These are phyloP conservation scores for Trachelus troglodyta DNA, from an alignment of 2,888 invertebrate species.

Conservation along the genomic window DNA sequence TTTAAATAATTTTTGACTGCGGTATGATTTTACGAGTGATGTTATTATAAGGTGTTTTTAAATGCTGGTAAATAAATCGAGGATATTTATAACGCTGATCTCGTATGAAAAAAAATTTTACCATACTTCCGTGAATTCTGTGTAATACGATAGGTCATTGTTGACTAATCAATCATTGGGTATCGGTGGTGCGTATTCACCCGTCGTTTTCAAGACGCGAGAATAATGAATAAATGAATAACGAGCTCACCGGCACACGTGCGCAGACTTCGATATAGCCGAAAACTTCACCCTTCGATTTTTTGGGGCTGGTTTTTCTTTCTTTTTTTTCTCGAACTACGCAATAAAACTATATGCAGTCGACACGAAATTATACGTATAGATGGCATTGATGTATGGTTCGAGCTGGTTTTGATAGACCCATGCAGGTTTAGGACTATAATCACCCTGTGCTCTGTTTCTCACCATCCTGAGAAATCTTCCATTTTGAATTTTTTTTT, in stretches of 20 bases:
- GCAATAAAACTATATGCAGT: constrained; percentile 20
- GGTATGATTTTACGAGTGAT: background rate
- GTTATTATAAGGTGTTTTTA: background rate
- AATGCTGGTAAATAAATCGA: background rate
- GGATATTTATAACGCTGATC: background rate
- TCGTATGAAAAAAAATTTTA: background rate
- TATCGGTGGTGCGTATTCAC: constrained; percentile 6
- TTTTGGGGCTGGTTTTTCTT: constrained; percentile 10
- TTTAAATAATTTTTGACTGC: too few relatives aligned
- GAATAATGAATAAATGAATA: constrained; percentile 39
- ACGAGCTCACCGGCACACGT: constrained; percentile 27
- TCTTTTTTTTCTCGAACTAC: constrained; percentile 12
- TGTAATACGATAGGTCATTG: constrained; percentile 23
- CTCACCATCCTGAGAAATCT: constrained; percentile 35
- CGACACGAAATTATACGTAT: constrained; percentile 59
- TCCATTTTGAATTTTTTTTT: constrained; percentile 38
- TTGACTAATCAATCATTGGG: constrained; percentile 12
- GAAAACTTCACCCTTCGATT: constrained; percentile 2
- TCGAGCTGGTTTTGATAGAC: constrained; percentile 57
- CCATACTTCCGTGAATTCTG: background rate
- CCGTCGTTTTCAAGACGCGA: constrained; percentile 21
- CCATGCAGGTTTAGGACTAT: constrained; percentile 46
- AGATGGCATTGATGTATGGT: constrained; percentile 61
- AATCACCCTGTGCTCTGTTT: constrained; percentile 47
- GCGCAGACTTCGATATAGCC: constrained; percentile 9